phyloP scores from a whole-genome alignment of 2,888 invertebrate species.

The Eristalis arbustorum region DNA sequence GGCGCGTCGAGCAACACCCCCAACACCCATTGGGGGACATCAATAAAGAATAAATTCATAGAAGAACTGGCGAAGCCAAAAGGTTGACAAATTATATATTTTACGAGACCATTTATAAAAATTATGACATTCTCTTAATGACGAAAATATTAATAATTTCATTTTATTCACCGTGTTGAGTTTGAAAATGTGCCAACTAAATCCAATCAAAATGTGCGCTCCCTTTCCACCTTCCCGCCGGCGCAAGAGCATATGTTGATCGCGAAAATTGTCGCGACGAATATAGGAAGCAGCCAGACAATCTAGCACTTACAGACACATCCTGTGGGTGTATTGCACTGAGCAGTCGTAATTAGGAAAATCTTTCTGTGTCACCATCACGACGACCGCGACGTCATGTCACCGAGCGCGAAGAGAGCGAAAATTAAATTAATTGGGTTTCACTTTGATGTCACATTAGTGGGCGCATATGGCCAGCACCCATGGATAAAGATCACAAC shows the following conservation, averaged over 20 bases:
- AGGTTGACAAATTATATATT: constrained; percentile 63
- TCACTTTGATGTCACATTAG: constrained; percentile 36
- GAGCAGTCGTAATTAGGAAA: constrained; percentile 35
- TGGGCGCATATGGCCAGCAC: constrained; percentile 38
- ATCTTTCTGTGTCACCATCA: constrained; percentile 7
- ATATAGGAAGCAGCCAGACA: background rate
- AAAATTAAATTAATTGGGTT: background rate
- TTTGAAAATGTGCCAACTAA: constrained; percentile 45
- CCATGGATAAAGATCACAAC: constrained; percentile 35
- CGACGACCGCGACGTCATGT: background rate
- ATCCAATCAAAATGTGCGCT: background rate
- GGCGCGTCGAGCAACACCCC: background rate
- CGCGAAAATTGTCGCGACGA: background rate
- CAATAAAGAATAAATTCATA: background rate
- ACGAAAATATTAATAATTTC: constrained; percentile 45
- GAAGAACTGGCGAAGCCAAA: constrained; percentile 19
- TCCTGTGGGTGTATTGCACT: constrained; percentile 25
- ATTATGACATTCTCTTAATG: constrained; percentile 45
- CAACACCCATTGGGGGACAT: background rate
- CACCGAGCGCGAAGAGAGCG: background rate
- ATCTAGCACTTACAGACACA: constrained; percentile 4
- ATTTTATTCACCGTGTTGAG: constrained; percentile 21
- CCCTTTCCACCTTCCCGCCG: background rate
- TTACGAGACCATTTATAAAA: constrained; percentile 51
- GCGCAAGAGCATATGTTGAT: constrained; percentile 1